Evolutionary conservation across 2,888 invertebrate species (phyloP), one percentile per base, ranked within the genome.

Genomic region (Andrena trimmerana): DNA sequence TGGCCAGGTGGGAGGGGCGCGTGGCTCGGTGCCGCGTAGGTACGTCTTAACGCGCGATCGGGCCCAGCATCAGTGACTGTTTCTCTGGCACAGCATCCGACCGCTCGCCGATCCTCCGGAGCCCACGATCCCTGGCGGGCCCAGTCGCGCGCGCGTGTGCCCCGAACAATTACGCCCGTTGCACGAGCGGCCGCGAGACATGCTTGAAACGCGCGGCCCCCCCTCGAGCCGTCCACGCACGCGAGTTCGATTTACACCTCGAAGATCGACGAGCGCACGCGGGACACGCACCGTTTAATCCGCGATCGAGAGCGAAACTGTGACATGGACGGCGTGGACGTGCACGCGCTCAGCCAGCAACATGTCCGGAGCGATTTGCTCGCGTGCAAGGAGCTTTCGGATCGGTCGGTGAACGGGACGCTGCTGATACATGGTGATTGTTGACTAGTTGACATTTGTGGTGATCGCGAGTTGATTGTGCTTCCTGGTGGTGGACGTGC

Each of bases 1-100:
- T 82, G 83, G 80, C 69, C 87, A 87, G 83, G 84, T 84, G 78
- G 86, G 87, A 84, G 86, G 81, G 89, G 86, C 87, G 88, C 63
- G 78, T 82, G 87, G 87, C 86, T 88, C 76, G 67, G 81, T 77
- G 83, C 86, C 83, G 78, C 82, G 82, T 86, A 87, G 92, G 90
- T 90, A 91, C 87, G 89, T 88, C 88, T 88, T 85, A 89, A 89
- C 88, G 90, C 80, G 87, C 87, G 92, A 92, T 91, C 90, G 73
- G 87, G 87, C 88, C 88, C 80, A 76, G 86, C 90, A 92, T 90
- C 92, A 93, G 92, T 93, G 90, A 92, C 90, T 90, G 88, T 90
- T 91, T 92, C 92, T 86, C 90, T 88, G 91, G 86, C 90, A 91
- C 89, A 88, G 92, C 90, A 92, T 92, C 92, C 89, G 87, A 91